A percentile compares a stretch with the other conserved stretches of the same genome.
Conservation (phyloP, 2,113 vertebrate species). For the Takifugu bimaculatus region DNA sequence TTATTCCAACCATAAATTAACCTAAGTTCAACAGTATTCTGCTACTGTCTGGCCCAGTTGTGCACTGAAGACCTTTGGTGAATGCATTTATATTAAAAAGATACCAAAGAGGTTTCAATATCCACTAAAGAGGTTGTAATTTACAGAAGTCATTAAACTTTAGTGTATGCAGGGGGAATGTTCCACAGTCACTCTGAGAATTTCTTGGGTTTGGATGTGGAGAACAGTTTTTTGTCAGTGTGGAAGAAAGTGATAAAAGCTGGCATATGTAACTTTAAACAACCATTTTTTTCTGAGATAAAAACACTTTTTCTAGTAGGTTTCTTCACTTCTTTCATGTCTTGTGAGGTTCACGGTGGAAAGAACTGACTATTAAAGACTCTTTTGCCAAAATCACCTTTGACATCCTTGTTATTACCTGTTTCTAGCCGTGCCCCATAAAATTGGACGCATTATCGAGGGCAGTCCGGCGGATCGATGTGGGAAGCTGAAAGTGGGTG, state of each 20-base stretch:
- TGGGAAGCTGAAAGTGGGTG: conserved; percentile 94
- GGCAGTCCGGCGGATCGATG: conserved; percentile 96
- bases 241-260: too few relatives aligned
- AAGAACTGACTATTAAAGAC: conserved; percentile 2
- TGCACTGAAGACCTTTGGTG: too few relatives aligned
- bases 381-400: not conserved
- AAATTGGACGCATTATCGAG: conserved; percentile 98
- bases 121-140: not conserved
- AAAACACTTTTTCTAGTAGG: not conserved
- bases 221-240: conserved; percentile 3
- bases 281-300: too few relatives aligned
- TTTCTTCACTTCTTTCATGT: not conserved
- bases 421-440: conserved; percentile 91
- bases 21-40: too few relatives aligned
- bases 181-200: not conserved
- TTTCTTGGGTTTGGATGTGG: not conserved
- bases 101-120: not conserved
- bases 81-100: too few relatives aligned
- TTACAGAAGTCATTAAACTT: conserved; percentile 1
- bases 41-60: too few relatives aligned
- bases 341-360: not conserved
- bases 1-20: not conserved
- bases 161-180: not conserved
- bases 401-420: conserved; percentile 23
- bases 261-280: too few relatives aligned